A percentile compares a stretch with the other conserved stretches of the same genome.
phyloP scores from a whole-genome alignment of 2,888 invertebrate species.

The Pterobdella sp. region DNA sequence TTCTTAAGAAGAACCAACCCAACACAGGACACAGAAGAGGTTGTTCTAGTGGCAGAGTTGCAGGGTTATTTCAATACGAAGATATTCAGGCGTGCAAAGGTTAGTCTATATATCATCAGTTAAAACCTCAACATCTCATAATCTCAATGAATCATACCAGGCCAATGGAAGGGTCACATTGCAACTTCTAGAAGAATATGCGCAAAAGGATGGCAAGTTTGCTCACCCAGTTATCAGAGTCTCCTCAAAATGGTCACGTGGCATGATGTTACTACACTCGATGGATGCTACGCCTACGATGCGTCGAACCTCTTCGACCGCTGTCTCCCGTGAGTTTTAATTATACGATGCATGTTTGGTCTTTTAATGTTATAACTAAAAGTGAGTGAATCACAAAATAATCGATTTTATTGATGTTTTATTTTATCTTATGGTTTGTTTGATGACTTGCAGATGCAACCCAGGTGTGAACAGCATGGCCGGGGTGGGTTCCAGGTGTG shows the following conservation, averaged over 20 bases:
- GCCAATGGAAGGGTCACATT: constrained; percentile 48
- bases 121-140: background rate
- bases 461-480: constrained; percentile 18
- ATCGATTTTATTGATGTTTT: background rate
- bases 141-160: constrained; percentile 31
- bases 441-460: constrained; percentile 1
- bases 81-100: constrained; percentile 22
- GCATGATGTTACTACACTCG: constrained; percentile 42
- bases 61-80: constrained; percentile 21
- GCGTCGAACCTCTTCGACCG: constrained; percentile 44
- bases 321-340: constrained; percentile 42
- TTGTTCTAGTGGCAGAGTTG: constrained; percentile 5
- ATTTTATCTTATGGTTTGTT: background rate
- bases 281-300: constrained; percentile 50
- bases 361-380: background rate
- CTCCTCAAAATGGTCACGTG: constrained; percentile 43
- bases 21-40: constrained; percentile 14
- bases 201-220: constrained; percentile 48
- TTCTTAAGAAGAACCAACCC: too few species aligned
- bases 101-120: background rate
- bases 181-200: constrained; percentile 43
- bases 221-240: constrained; percentile 43
- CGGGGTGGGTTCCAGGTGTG: constrained; percentile 12
- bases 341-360: background rate
- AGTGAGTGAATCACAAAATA: background rate